These are phyloP conservation scores for Polymixis flavicincta DNA, from an alignment of 2,888 invertebrate genomes.

Conservation along the genomic window DNA sequence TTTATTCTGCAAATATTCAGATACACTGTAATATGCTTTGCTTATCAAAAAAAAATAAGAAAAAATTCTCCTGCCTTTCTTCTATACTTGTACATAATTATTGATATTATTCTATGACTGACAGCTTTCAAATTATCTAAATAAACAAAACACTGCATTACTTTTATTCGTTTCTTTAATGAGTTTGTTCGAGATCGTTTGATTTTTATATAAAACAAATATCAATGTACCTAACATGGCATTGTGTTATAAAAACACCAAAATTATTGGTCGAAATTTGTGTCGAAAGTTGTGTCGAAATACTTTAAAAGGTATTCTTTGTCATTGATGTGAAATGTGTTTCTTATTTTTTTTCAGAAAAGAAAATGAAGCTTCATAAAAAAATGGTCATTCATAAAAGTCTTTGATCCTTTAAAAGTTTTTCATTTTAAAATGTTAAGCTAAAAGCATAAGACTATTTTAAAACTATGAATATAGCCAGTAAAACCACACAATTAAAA, in stretches of 20 bases:
- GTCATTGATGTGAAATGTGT: not conserved
- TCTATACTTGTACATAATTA: too few species aligned
- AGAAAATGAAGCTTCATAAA: not conserved
- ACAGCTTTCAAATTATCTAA: too few species aligned
- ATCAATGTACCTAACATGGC: too few species aligned
- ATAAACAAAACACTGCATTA: too few species aligned
- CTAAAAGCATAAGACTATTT: not conserved
- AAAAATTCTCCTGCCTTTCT: too few species aligned
- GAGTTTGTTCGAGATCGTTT: not conserved
- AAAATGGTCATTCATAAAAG: not conserved
- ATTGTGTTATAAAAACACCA: not conserved
- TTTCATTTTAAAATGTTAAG: not conserved
- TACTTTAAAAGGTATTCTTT: not conserved
- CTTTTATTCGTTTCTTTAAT: constrained; percentile 9
- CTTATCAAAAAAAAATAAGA: too few species aligned
- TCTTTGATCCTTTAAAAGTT: not conserved
- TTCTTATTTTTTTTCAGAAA: not conserved
- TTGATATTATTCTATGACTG: too few species aligned
- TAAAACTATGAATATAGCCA: not conserved
- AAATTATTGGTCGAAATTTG: too few species aligned
- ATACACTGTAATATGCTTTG: too few species aligned
- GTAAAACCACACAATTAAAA: not conserved
- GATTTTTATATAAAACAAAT: too few species aligned
- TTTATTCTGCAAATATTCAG: too few species aligned
- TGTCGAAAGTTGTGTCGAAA: not conserved